Percentiles rank a stretch among this genome's conserved stretches.
Evolutionary conservation across 2,113 vertebrate genomes (phyloP).

Genomic region (Grammomys dolichurus): DNA sequence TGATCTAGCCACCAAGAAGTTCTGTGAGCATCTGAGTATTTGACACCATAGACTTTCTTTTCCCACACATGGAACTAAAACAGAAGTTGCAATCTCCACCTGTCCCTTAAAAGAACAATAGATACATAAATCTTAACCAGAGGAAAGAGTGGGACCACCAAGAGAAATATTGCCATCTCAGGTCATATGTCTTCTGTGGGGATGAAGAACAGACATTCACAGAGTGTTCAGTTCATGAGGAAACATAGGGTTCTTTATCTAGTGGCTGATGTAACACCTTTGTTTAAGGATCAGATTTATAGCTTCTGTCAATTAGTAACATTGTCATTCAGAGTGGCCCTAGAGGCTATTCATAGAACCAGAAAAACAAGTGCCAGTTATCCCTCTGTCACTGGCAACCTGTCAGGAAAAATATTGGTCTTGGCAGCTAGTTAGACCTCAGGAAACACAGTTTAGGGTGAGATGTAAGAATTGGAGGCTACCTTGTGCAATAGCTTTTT

Average conservation of each 20-base stretch:
- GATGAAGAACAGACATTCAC: background rate
- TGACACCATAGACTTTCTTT: background rate
- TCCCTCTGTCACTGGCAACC: background rate
- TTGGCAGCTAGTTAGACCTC: background rate
- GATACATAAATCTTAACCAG: background rate
- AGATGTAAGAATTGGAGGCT: background rate
- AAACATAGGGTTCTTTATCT: background rate
- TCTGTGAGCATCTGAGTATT: background rate
- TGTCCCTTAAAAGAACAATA: background rate
- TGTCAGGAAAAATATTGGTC: background rate
- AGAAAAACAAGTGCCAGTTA: background rate
- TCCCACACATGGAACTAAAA: background rate
- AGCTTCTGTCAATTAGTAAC: background rate
- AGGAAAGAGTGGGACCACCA: background rate
- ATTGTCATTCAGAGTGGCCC: background rate
- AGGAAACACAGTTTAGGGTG: background rate
- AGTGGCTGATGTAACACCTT: background rate
- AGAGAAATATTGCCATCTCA: background rate
- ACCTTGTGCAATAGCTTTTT: background rate
- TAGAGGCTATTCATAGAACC: background rate
- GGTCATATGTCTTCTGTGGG: background rate
- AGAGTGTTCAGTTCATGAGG: background rate
- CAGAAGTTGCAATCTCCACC: background rate
- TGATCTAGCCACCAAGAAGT: background rate
- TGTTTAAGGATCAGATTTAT: slow-evolving; percentile 15